Conservation (phyloP, 2,113 vertebrate genomes). For the Stigmatopora argus region DNA sequence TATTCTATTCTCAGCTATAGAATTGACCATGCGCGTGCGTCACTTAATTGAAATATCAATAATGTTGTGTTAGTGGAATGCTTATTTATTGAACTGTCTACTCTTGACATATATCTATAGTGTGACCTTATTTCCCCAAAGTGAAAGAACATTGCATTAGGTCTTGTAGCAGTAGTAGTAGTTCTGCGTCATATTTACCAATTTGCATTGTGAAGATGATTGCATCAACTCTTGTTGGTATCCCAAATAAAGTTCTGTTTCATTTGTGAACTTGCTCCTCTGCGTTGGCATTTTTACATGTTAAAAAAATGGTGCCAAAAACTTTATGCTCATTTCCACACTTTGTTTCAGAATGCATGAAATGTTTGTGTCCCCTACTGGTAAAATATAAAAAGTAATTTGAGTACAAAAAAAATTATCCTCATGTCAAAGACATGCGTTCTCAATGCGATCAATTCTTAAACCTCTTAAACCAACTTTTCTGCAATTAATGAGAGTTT, state of each 20-base stretch:
- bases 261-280: constrained; percentile 66
- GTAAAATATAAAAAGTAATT: too few relatives aligned
- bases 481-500: too few relatives aligned
- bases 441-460: background rate
- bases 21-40: constrained; percentile 50
- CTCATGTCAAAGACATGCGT: too few relatives aligned
- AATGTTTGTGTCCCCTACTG: too few relatives aligned
- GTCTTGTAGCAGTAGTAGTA: constrained; percentile 64
- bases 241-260: constrained; percentile 74
- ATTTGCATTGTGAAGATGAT: constrained; percentile 74
- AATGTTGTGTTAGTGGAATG: constrained; percentile 73
- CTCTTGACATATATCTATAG: constrained; percentile 57
- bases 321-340: too few relatives aligned
- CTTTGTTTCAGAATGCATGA: too few relatives aligned
- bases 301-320: background rate
- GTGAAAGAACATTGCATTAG: constrained; percentile 51
- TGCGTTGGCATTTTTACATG: constrained; percentile 25
- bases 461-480: too few relatives aligned
- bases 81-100: constrained; percentile 74
- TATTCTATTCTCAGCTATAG: constrained; percentile 47
- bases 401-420: background rate
- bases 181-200: constrained; percentile 65
- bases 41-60: constrained; percentile 59
- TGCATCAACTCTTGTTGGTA: constrained; percentile 70
- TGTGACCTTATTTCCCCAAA: constrained; percentile 62